Conservation (phyloP, 2,797 vertebrate species). For the Pogoniulus pusillus region DNA sequence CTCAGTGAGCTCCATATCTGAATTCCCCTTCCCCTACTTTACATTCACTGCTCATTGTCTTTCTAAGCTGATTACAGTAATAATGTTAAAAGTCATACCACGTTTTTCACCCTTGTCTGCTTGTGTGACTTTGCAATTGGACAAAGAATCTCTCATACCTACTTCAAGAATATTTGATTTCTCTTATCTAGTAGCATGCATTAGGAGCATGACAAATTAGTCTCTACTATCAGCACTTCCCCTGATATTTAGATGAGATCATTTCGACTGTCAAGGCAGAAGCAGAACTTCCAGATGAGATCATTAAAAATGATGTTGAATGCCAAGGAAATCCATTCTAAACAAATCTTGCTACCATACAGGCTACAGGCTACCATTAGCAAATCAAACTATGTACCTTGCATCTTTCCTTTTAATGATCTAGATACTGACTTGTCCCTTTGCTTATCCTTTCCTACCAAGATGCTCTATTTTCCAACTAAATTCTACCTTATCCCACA, state of each 20-base stretch:
- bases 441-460: not conserved
- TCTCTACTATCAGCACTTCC: not conserved
- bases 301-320: not conserved
- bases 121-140: not conserved
- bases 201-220: not conserved
- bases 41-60: not conserved
- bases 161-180: not conserved
- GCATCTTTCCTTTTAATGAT: not conserved
- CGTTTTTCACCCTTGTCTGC: not conserved
- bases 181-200: not conserved
- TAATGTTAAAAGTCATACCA: not conserved
- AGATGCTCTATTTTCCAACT: not conserved
- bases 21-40: not conserved
- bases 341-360: not conserved
- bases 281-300: constrained; percentile 6
- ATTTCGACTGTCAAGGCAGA: not conserved
- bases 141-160: not conserved
- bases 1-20: not conserved
- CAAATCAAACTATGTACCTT: not conserved
- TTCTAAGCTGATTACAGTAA: not conserved
- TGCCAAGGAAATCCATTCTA: not conserved
- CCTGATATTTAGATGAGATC: constrained; percentile 15
- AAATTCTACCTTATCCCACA: not conserved
- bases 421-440: not conserved
- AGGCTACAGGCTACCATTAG: not conserved